These are phyloP conservation scores for Carollia perspicillata DNA, from an alignment of 2,113 vertebrate genomes.

Conservation along the genomic window DNA sequence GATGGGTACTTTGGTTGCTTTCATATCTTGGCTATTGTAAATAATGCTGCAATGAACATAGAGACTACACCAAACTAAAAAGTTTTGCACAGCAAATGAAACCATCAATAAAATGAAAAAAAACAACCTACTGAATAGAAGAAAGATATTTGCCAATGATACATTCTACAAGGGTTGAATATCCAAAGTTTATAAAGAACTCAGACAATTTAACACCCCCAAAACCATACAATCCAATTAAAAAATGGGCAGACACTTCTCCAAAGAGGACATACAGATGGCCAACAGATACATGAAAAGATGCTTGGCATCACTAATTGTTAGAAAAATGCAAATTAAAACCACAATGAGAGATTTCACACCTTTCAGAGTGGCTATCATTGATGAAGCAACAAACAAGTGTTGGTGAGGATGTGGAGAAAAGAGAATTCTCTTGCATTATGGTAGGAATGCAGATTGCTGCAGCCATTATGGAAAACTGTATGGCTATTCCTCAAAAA, in stretches of 20 bases:
- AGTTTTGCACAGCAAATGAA: neutral
- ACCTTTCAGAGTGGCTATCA: neutral
- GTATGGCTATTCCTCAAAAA: neutral
- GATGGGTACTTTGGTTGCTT: neutral
- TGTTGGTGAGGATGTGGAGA: neutral
- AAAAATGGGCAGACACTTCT: neutral
- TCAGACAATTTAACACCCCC: neutral
- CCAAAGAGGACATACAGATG: neutral
- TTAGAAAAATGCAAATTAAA: neutral
- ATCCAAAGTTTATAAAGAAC: neutral
- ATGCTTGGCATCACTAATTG: neutral
- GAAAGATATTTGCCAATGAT: neutral
- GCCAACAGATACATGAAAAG: neutral
- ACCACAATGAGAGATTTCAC: neutral
- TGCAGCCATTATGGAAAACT: neutral
- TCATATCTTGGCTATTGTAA: neutral
- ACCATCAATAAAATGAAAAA: neutral
- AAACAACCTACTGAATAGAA: neutral
- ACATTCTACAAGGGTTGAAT: neutral
- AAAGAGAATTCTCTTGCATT: neutral
- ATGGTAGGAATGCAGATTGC: neutral
- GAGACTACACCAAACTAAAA: neutral
- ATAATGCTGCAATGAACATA: neutral
- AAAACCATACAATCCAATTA: neutral
- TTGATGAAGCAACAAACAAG: neutral